phyloP scores from a whole-genome alignment of 2,888 invertebrate species.

The Monopis laevigella region DNA sequence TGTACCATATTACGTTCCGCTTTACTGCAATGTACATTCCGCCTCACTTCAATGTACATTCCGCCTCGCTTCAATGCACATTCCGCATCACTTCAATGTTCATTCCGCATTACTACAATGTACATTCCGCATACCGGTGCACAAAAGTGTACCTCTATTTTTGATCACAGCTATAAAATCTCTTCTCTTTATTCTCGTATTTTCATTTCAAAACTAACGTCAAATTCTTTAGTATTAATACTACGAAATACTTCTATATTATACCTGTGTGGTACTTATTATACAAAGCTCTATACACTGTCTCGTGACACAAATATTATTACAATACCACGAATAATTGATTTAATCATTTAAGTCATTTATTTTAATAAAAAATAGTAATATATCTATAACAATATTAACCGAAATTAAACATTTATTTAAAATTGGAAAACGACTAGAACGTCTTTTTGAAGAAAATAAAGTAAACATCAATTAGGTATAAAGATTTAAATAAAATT shows the following conservation, averaged over 20 bases:
- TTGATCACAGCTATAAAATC: conserved; percentile 63
- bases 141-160: conserved; percentile 56
- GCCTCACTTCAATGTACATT: conserved; percentile 9
- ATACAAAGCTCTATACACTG: conserved; percentile 66
- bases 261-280: conserved; percentile 60
- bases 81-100: conserved; percentile 17
- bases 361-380: too few species aligned
- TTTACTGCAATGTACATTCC: conserved; percentile 18
- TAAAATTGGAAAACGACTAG: too few species aligned
- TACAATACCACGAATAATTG: conserved; percentile 58
- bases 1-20: conserved; percentile 29
- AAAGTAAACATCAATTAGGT: too few species aligned
- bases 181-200: conserved; percentile 45
- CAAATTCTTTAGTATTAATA: conserved; percentile 15
- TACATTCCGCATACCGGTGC: conserved; percentile 21
- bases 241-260: conserved; percentile 41
- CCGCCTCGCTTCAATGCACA: too few species aligned
- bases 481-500: conserved; percentile 4
- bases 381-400: too few species aligned
- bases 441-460: too few species aligned
- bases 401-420: too few species aligned
- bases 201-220: conserved; percentile 25
- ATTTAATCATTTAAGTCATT: too few species aligned
- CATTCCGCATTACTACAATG: conserved; percentile 14
- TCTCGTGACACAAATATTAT: conserved; percentile 31